These are phyloP conservation scores for Cassiopea andromeda DNA, from an alignment of 30 jellyfish, hydroid and myxozoan species.

Conservation along the genomic window DNA sequence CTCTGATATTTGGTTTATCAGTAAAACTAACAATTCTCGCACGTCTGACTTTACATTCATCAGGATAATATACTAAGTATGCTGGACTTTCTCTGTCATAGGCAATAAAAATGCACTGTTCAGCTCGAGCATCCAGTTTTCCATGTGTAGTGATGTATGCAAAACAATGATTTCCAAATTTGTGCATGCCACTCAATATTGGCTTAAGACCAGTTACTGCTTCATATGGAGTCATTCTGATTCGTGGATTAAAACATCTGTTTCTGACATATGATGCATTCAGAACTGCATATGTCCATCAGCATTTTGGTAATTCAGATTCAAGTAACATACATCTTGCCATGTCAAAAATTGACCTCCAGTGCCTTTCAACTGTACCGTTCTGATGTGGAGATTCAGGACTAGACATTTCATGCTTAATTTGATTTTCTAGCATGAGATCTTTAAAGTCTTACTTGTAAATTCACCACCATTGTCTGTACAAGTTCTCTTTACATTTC, in stretches of 20 bases:
- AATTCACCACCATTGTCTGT: constrained; percentile 64
- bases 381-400: constrained; percentile 77
- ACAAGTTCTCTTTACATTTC: constrained; percentile 54
- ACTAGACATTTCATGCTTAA: constrained; percentile 43
- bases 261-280: constrained; percentile 69
- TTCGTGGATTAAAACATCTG: constrained; percentile 37
- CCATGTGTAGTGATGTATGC: constrained; percentile 33
- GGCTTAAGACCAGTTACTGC: constrained; percentile 59
- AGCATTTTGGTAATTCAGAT: constrained; percentile 70
- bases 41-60: constrained; percentile 32
- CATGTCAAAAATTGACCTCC: constrained; percentile 61
- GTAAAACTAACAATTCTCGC: constrained; percentile 42
- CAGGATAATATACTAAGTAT: constrained; percentile 53
- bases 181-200: constrained; percentile 22
- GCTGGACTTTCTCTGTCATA: constrained; percentile 77
- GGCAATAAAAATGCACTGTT: constrained; percentile 59
- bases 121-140: constrained; percentile 52
- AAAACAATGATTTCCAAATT: constrained; percentile 57
- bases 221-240: constrained; percentile 37
- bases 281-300: constrained; percentile 85
- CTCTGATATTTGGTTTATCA: neutral
- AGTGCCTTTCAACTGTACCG: constrained; percentile 65
- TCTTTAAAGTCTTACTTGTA: constrained; percentile 30
- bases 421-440: constrained; percentile 19
- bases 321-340: constrained; percentile 62